Evolutionary conservation across 2,797 vertebrate genomes (phyloP).

Genomic region (Hyperoplus immaculatus): DNA sequence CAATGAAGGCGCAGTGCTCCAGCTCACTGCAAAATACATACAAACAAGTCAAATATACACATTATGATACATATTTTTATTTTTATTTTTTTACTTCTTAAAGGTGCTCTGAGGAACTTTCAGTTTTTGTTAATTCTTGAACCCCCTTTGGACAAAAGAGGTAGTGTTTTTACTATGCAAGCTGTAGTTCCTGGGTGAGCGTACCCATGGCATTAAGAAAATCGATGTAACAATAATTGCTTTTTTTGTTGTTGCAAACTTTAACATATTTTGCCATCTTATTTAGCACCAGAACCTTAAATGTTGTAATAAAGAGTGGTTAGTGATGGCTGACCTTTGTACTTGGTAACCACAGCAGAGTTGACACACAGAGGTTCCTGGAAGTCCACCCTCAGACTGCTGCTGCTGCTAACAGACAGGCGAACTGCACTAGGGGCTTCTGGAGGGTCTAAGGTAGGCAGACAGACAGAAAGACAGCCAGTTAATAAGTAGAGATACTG

Average conservation of each 20-base stretch:
- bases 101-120: too few relatives aligned
- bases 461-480: slow-evolving; percentile 29
- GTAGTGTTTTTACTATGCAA: too few relatives aligned
- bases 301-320: slow-evolving; percentile 11
- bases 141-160: too few relatives aligned
- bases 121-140: too few relatives aligned
- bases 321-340: slow-evolving; percentile 86
- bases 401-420: slow-evolving; percentile 90
- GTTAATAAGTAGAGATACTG: slow-evolving; percentile 28
- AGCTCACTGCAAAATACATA: slow-evolving; percentile 86
- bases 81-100: too few relatives aligned
- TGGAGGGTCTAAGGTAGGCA: slow-evolving; percentile 83
- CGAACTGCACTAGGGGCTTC: slow-evolving; percentile 86
- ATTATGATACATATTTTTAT: too few relatives aligned
- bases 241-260: not conserved
- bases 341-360: slow-evolving; percentile 92
- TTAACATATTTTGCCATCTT: not conserved
- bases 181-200: too few relatives aligned
- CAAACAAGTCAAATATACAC: slow-evolving; percentile 8
- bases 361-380: slow-evolving; percentile 91
- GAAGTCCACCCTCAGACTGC: slow-evolving; percentile 89
- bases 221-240: not conserved
- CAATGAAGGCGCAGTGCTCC: slow-evolving; percentile 88
- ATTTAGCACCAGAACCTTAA: not conserved
- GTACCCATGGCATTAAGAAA: too few relatives aligned